These are phyloP conservation scores for Eudorcas thomsonii DNA, from an alignment of 2,113 vertebrate genomes.

Conservation along the genomic window DNA sequence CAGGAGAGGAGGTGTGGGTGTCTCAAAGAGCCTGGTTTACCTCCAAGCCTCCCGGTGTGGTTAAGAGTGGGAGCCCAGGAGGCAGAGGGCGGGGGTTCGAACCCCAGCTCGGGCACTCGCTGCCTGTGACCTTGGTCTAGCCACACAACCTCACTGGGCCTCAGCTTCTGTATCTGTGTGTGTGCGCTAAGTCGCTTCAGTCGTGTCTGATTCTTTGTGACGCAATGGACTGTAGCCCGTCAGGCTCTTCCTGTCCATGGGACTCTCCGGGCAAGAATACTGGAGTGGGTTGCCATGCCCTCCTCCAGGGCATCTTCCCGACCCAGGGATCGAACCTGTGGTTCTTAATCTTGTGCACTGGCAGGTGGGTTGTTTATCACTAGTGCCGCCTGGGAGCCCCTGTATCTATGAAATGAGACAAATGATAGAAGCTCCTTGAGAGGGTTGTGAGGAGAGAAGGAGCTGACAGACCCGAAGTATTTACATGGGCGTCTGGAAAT, in stretches of 20 bases:
- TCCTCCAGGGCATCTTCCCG: neutral
- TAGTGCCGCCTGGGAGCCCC: neutral
- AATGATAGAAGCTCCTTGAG: neutral
- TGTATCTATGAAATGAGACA: neutral
- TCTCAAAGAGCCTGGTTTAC: neutral
- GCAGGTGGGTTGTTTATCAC: neutral
- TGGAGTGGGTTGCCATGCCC: neutral
- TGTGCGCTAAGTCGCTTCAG: neutral
- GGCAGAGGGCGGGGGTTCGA: neutral
- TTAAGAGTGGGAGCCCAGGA: neutral
- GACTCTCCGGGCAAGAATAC: neutral
- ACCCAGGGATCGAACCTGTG: neutral
- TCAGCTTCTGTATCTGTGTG: neutral
- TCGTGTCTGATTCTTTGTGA: neutral
- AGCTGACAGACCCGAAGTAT: neutral
- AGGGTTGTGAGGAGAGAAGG: neutral
- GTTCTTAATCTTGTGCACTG: neutral
- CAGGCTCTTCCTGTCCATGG: neutral
- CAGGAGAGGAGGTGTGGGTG: neutral
- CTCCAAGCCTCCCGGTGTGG: neutral
- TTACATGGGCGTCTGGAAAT: neutral
- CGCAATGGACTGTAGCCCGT: neutral
- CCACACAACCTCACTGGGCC: fast-evolving
- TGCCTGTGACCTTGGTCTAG: neutral
- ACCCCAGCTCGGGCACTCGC: neutral